phyloP scores from a whole-genome alignment of 2,113 vertebrate species.

The Desmodus rotundus region DNA sequence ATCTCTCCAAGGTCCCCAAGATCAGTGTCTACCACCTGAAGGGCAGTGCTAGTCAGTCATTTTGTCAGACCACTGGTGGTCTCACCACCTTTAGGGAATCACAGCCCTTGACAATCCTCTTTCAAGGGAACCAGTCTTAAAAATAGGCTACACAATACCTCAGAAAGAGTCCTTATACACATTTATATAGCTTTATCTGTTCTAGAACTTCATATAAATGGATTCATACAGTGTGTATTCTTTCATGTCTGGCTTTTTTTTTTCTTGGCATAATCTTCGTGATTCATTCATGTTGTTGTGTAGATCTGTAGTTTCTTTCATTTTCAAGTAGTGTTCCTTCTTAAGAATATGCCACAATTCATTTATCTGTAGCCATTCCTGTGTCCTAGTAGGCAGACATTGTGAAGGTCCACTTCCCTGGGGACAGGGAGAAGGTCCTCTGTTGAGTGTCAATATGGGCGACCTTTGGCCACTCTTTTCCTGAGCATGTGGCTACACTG shows the following conservation, averaged over 20 bases:
- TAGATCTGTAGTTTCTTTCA: not conserved
- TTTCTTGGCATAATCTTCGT: not conserved
- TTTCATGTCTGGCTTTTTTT: not conserved
- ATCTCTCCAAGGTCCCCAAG: not conserved
- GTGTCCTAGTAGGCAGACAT: not conserved
- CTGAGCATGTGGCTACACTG: not conserved
- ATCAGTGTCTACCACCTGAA: not conserved
- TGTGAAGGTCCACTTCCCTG: not conserved
- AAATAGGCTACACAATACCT: not conserved
- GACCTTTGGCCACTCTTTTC: not conserved
- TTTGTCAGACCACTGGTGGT: not conserved
- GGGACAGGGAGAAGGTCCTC: not conserved
- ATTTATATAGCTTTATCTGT: not conserved
- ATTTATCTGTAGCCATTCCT: not conserved
- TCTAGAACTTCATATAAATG: not conserved
- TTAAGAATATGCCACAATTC: not conserved
- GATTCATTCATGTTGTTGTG: not conserved
- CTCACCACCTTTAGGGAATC: not conserved
- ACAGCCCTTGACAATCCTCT: not conserved
- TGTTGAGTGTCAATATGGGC: not conserved
- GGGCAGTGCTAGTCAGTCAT: rapidly evolving
- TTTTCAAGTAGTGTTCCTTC: not conserved
- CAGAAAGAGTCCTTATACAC: not conserved
- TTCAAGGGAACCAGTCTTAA: not conserved
- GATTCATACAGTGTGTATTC: not conserved